phyloP scores from a whole-genome alignment of 1,140 invertebrate genomes.

The Drosophila biarmipes region DNA sequence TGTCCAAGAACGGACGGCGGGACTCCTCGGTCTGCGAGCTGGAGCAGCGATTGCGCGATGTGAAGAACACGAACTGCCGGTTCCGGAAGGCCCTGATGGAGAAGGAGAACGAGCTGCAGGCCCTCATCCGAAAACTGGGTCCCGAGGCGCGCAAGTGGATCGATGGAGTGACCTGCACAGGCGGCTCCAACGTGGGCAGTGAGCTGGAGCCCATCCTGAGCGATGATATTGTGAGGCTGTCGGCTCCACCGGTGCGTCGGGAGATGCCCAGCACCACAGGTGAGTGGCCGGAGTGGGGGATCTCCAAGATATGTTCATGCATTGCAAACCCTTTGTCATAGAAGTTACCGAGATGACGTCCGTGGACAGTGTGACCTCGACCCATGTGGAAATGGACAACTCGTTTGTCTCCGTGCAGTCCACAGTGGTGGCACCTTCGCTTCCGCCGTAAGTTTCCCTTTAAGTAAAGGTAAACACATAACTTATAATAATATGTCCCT shows the following conservation, averaged over 20 bases:
- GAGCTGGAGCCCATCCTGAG: constrained; percentile 79
- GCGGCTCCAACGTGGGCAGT: constrained; percentile 33
- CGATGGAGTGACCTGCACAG: constrained; percentile 76
- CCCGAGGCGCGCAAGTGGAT: constrained; percentile 84
- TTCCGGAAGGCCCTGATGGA: constrained; percentile 92
- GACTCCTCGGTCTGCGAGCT: constrained; percentile 90
- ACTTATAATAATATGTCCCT: too few species aligned
- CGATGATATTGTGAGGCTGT: constrained; percentile 70
- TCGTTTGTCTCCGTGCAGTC: constrained; percentile 78
- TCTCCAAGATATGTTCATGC: constrained; percentile 41
- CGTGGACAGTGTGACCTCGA: constrained; percentile 84
- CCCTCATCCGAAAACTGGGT: constrained; percentile 78
- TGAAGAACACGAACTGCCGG: constrained; percentile 90
- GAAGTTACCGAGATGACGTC: constrained; percentile 84
- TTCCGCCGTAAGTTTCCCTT: constrained; percentile 68
- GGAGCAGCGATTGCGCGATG: constrained; percentile 91
- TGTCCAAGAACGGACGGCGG: constrained; percentile 88
- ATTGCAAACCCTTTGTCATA: constrained; percentile 54
- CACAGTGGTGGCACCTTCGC: constrained; percentile 69
- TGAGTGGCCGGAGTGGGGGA: constrained; percentile 24
- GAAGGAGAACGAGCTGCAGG: constrained; percentile 91
- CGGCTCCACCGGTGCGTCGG: constrained; percentile 74
- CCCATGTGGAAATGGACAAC: constrained; percentile 82
- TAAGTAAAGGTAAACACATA: too few species aligned
- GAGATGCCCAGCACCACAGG: constrained; percentile 84